Conservation (phyloP, 2,797 vertebrate species). For the Aeoliscus strigatus region DNA sequence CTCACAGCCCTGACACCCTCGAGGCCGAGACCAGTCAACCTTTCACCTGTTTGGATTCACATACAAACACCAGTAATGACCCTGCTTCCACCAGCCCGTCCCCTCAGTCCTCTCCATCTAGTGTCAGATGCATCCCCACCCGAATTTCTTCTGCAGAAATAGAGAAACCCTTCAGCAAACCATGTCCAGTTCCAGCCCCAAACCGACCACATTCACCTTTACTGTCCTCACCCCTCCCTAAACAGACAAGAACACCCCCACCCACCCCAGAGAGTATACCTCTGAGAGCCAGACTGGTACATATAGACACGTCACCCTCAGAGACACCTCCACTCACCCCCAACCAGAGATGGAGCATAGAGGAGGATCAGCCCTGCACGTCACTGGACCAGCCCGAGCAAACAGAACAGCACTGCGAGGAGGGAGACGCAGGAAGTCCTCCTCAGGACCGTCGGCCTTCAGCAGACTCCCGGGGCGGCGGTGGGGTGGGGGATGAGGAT, state of each 20-base stretch:
- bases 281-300: constrained; percentile 43
- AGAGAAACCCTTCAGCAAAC: constrained; percentile 44
- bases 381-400: constrained; percentile 44
- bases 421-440: background rate
- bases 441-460: constrained; percentile 19
- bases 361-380: constrained; percentile 40
- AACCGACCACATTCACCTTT: constrained; percentile 25
- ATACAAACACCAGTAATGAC: constrained; percentile 14
- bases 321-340: constrained; percentile 33
- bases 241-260: constrained; percentile 23
- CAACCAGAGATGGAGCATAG: constrained; percentile 2
- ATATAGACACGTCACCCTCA: constrained; percentile 34
- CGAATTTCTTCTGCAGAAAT: constrained; percentile 45
- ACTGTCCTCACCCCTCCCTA: constrained; percentile 14
- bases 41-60: constrained; percentile 9
- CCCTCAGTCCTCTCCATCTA: constrained; percentile 29
- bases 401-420: constrained; percentile 3
- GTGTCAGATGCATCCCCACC: constrained; percentile 20
- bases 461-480: constrained; percentile 3
- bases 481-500: constrained; percentile 3
- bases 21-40: background rate
- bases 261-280: constrained; percentile 37
- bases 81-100: constrained; percentile 25
- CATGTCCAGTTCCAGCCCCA: constrained; percentile 24
- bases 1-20: background rate